Base-by-base conservation (phyloP, 1,140 invertebrate species). In the Drosophila kikkawai region DNA sequence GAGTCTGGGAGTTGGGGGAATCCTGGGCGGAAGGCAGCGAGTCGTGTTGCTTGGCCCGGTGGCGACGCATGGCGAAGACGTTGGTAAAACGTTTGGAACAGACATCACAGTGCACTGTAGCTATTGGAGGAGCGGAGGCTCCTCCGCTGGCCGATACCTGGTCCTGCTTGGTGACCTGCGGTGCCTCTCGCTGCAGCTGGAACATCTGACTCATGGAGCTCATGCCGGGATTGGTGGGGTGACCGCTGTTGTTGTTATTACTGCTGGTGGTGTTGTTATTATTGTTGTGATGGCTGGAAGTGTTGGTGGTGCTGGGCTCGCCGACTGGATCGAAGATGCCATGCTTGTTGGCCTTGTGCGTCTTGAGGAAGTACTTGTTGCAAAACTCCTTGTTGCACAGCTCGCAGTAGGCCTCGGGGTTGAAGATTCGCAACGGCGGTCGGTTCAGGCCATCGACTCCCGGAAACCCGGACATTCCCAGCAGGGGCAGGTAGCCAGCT, bases 301-400 rank as follows among this genome's bases (percentile, higher is more conserved):
- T 19, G 42, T 79, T 66, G 55, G 34, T 11, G 32, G 34, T 26
- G 55, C 93, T 93, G 93, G 91, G 48, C 69, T 85, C 93, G 11
- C 95, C 94, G 3, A 93, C 94, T 42, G 96, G 95, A 36, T 95
- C 95, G 78, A 97, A 97, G 59, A 98, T 98, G 11, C 97, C 97
- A 88, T 99, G 98, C 84, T 98, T 98, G 92, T 99, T 99, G 3
- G 97, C 97, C 92, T 98, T 98, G 94, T 99, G 98, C 32, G 98
- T 99, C 93, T 99, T 99, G 5, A 99, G 94, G 93, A 99, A 99
- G 93, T 99, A 99, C 93, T 99, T 99, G 94, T 99, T 99, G 94
- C 99, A 99, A 91, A 99, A 98, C 93, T 99, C 98, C 93, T 99
- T 99, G 93, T 99, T 99, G 94, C 99, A 99, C 44, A 98, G 94